A percentile compares a stretch with the other conserved stretches of the same genome.
These are phyloP conservation scores for Capreolus pygargus DNA, from an alignment of 2,113 vertebrate genomes.

Conservation along the genomic window DNA sequence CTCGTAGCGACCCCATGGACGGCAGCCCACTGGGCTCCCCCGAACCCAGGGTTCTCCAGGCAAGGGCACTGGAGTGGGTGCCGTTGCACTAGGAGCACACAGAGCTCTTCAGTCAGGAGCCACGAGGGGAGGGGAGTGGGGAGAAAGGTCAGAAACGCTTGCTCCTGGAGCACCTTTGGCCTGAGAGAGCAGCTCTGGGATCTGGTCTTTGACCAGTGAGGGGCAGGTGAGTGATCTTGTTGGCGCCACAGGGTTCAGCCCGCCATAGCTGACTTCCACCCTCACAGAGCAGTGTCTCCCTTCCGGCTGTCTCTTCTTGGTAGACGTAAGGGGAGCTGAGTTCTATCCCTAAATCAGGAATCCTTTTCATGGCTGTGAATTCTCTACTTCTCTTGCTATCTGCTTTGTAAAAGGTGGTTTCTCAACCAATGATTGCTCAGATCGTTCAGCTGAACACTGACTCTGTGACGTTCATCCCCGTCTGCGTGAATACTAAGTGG, in stretches of 20 bases:
- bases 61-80: too few species aligned
- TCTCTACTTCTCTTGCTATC: not conserved
- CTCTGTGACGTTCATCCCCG: fast-evolving
- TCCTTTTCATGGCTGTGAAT: not conserved
- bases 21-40: too few species aligned
- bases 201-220: not conserved
- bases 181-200: not conserved
- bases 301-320: not conserved
- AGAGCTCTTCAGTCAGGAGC: not conserved
- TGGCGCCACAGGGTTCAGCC: not conserved
- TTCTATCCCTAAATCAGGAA: not conserved
- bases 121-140: not conserved
- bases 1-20: too few species aligned
- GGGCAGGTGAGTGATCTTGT: fast-evolving
- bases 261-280: not conserved
- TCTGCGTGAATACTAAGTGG: not conserved
- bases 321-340: not conserved
- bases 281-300: not conserved
- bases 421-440: not conserved
- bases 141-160: not conserved
- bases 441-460: not conserved
- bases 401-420: not conserved
- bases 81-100: too few species aligned
- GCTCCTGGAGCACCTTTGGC: not conserved
- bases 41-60: too few species aligned